These are phyloP conservation scores for Planiliza haematocheilus DNA, from an alignment of 2,113 vertebrate species.

Conservation along the genomic window DNA sequence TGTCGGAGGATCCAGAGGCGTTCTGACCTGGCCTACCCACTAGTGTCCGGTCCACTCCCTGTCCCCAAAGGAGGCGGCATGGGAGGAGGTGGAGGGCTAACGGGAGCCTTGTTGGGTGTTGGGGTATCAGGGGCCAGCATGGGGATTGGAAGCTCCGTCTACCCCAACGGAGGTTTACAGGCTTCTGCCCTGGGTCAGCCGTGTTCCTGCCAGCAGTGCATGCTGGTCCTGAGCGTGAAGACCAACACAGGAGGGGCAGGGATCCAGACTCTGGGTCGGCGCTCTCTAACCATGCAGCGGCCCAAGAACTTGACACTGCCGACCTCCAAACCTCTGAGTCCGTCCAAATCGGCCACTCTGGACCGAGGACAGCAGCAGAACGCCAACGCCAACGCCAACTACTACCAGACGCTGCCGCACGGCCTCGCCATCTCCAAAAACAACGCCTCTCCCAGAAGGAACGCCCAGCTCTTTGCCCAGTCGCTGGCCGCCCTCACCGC, in stretches of 20 bases:
- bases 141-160: constrained; percentile 57
- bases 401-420: constrained; percentile 81
- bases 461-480: constrained; percentile 80
- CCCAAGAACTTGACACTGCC: constrained; percentile 47
- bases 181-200: constrained; percentile 73
- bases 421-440: constrained; percentile 78
- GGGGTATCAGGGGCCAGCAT: constrained; percentile 77
- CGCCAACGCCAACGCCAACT: constrained; percentile 63
- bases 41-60: constrained; percentile 85
- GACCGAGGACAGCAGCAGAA: constrained; percentile 69
- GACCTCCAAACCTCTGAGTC: constrained; percentile 61
- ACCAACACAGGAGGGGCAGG: constrained; percentile 59
- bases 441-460: constrained; percentile 61
- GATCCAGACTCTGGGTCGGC: constrained; percentile 72
- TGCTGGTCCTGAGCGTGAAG: constrained; percentile 92
- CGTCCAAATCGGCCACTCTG: constrained; percentile 67
- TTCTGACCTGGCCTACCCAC: constrained; percentile 86
- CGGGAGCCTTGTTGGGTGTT: constrained; percentile 74
- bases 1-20: constrained; percentile 87
- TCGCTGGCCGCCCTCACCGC: constrained; percentile 79
- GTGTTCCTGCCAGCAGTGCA: constrained; percentile 92
- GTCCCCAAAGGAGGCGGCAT: constrained; percentile 78
- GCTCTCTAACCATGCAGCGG: constrained; percentile 69
- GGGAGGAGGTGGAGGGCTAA: constrained; percentile 67
- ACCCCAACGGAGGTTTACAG: constrained; percentile 69